Evolutionary conservation across 1,140 invertebrate genomes (phyloP).

Genomic region (Pseudoatta argentina): DNA sequence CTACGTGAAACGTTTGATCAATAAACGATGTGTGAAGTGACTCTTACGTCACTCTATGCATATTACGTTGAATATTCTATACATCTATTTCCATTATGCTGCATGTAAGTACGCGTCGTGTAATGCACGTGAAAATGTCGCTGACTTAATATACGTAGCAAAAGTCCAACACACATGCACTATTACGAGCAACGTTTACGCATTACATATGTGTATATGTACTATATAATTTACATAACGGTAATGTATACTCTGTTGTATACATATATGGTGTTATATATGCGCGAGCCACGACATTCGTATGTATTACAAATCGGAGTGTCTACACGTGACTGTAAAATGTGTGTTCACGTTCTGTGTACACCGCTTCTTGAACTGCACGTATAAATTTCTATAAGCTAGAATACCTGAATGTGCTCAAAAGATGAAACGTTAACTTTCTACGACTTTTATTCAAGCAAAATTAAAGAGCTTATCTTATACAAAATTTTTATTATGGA

Average conservation of each 20-base stretch:
- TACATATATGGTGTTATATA: constrained; percentile 37
- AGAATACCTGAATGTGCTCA: constrained; percentile 15
- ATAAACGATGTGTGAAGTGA: constrained; percentile 47
- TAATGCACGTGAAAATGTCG: constrained; percentile 50
- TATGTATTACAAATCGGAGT: constrained; percentile 55
- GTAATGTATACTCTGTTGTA: constrained; percentile 28
- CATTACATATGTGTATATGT: constrained; percentile 31
- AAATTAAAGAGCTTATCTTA: neutral
- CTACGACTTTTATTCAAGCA: constrained; percentile 3
- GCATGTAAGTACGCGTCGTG: constrained; percentile 38
- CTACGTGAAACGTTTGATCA: constrained; percentile 48
- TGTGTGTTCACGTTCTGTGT: constrained; percentile 25
- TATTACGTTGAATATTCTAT: constrained; percentile 28
- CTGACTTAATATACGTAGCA: constrained; percentile 52
- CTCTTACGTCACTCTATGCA: constrained; percentile 35
- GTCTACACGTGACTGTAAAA: constrained; percentile 56
- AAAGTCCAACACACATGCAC: neutral
- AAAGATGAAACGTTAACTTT: constrained; percentile 47
- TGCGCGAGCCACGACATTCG: constrained; percentile 46
- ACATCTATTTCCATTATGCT: constrained; percentile 44
- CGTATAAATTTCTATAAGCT: constrained; percentile 47
- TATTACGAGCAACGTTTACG: constrained; percentile 44
- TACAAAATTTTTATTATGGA: neutral
- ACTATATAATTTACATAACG: constrained; percentile 47
- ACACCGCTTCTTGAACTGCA: constrained; percentile 35